phyloP scores from a whole-genome alignment of 2,113 vertebrate species.

The western clawed frog (Xenopus tropicalis) region DNA sequence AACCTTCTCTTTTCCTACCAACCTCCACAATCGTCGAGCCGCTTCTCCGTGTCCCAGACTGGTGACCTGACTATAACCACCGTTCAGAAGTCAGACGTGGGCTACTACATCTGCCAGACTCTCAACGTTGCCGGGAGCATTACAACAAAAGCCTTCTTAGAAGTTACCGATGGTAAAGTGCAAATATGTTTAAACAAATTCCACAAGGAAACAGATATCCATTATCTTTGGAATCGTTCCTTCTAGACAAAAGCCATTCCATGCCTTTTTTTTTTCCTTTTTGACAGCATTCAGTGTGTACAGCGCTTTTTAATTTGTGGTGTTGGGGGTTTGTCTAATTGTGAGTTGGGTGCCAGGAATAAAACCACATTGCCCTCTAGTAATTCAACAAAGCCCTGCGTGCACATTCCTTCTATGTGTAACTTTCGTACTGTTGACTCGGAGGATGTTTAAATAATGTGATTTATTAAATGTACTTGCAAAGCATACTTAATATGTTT shows the following conservation, averaged over 20 bases:
- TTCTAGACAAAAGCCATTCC: background rate
- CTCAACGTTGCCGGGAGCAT: constrained; percentile 97
- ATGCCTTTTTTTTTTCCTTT: background rate
- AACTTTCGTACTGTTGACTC: too few species aligned
- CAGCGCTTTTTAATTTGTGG: constrained; percentile 30
- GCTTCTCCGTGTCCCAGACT: constrained; percentile 94
- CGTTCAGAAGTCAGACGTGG: constrained; percentile 86
- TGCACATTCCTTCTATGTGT: background rate
- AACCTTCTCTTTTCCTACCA: constrained; percentile 96
- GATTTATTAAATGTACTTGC: too few species aligned
- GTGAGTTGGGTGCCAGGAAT: constrained; percentile 17
- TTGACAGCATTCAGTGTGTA: constrained; percentile 15
- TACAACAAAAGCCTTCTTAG: constrained; percentile 95
- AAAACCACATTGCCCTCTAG: background rate
- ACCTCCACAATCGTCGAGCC: constrained; percentile 89
- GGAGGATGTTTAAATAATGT: too few species aligned
- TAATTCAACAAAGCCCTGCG: background rate
- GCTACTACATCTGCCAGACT: constrained; percentile 97
- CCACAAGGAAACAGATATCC: constrained; percentile 9
- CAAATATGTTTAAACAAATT: constrained; percentile 43
- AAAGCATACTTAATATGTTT: too few species aligned
- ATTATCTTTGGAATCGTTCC: constrained; percentile 27
- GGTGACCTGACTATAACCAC: constrained; percentile 95
- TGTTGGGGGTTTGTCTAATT: constrained; percentile 32
- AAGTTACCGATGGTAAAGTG: constrained; percentile 93